Base-by-base conservation (phyloP, 2,888 invertebrate genomes). In the Zele albiditarsus region DNA sequence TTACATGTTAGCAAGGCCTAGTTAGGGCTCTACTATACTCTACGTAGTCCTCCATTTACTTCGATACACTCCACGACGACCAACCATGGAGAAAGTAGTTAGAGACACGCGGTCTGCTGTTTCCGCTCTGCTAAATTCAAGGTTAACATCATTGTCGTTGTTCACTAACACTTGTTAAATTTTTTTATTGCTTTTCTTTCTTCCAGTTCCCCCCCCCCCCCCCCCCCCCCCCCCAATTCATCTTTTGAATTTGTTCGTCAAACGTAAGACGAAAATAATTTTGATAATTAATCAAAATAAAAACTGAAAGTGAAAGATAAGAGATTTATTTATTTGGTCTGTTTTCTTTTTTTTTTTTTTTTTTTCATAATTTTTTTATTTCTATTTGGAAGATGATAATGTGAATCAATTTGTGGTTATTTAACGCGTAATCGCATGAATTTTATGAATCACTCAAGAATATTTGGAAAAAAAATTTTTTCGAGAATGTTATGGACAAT, bases 111-210 rank as follows among this genome's bases (percentile, higher is more conserved):
- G 80, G 80, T 76, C 77, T 73, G 77, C 69, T 79, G 85, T 88
- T 88, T 88, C 88, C 87, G 88, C 87, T 88, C 87, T 85, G 88
- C 86, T 85, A 87, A 88, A 86, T 87, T 86, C 86, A 86, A 86
- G 86, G 86, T 84, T 82, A 74, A 49, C 75, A 73, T 80, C 77
- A 78, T 78, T 80, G 80, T 79, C 76, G 78, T 75, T 74, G 62
- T 63, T 46, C 46, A 68, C 75, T 74, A 76, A 76, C 78, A 74
- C 68, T 75, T 27, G 38, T 23, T 57, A 70, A 28, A 25, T 27
- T 65, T n/a, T 23, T 60, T 65, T 58, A 57, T 20, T 23, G 5
- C n/a, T 20, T 20, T 8, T 53, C n/a, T 3, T 53, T 53, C n/a
- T 46, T 20, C 12, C 38, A 38, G 38, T 53, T 53, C 3, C 3